These are phyloP conservation scores for Protomyctophum bolini DNA, from an alignment of 2,113 vertebrate species.

Conservation along the genomic window DNA sequence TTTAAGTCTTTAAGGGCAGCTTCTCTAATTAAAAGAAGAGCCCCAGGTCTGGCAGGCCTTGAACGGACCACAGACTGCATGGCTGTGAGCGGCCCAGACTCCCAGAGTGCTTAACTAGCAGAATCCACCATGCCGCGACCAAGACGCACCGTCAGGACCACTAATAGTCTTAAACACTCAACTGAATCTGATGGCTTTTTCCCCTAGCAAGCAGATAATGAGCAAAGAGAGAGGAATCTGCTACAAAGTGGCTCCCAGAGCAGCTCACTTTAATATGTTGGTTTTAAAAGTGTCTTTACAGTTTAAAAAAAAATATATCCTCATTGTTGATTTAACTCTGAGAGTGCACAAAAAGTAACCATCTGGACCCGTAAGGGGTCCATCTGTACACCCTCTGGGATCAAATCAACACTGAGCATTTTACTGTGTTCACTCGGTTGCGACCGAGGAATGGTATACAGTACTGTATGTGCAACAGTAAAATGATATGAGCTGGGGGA, in stretches of 20 bases:
- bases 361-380: too few species aligned
- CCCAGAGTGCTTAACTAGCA: conserved; percentile 75
- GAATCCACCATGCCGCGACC: conserved; percentile 71
- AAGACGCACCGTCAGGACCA: conserved; percentile 70
- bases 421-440: background rate
- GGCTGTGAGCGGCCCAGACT: conserved; percentile 64
- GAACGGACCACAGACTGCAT: conserved; percentile 60
- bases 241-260: conserved; percentile 51
- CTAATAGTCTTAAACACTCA: conserved; percentile 78
- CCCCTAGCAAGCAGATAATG: conserved; percentile 69
- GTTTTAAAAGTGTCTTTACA: conserved; percentile 4
- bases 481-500: conserved; percentile 11
- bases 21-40: conserved; percentile 73
- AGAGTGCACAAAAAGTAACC: too few species aligned
- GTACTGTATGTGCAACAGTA: conserved; percentile 7
- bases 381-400: too few species aligned
- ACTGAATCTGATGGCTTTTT: conserved; percentile 76
- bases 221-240: conserved; percentile 63
- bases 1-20: conserved; percentile 60
- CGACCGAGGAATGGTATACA: conserved; percentile 8
- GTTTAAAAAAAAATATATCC: background rate
- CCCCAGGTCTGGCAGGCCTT: conserved; percentile 48
- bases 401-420: too few species aligned
- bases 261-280: conserved; percentile 38
- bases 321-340: too few species aligned